Evolutionary conservation across 2,113 vertebrate genomes (phyloP).

Genomic region (Hoplias malabaricus): DNA sequence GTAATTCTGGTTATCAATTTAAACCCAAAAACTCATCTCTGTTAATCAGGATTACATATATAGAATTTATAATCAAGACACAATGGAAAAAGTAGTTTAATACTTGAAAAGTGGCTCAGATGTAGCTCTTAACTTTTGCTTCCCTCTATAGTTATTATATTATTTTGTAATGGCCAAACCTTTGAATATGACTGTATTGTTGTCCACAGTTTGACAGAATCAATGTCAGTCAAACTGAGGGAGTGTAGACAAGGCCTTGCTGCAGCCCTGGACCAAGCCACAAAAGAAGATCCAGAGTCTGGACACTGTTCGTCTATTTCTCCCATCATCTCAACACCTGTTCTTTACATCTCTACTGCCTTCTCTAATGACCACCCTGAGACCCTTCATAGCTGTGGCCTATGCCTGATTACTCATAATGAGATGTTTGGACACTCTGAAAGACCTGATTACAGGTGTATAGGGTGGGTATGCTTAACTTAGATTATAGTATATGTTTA

Average conservation of each 20-base stretch:
- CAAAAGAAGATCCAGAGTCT: neutral
- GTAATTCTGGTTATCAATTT: no score
- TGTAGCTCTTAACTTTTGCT: no score
- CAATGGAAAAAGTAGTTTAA: no score
- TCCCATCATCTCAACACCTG: neutral
- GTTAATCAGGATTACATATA: no score
- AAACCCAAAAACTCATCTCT: no score
- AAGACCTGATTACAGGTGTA: neutral
- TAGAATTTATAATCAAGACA: no score
- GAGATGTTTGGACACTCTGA: neutral
- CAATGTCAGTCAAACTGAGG: conserved; percentile 15
- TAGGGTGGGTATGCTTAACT: neutral
- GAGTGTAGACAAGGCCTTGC: conserved; percentile 21
- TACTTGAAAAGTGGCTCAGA: no score
- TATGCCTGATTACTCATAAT: neutral
- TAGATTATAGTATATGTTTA: neutral
- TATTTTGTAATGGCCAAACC: no score
- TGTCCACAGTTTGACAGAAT: neutral
- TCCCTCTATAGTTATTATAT: no score
- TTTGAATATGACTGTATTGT: no score
- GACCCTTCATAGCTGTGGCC: neutral
- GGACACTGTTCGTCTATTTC: neutral
- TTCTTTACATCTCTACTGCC: neutral
- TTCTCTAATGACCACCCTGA: neutral
- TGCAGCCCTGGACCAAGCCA: conserved; percentile 14